These are phyloP conservation scores for Halcyon chelicuti DNA, from an alignment of 2,797 vertebrate species.

Conservation along the genomic window DNA sequence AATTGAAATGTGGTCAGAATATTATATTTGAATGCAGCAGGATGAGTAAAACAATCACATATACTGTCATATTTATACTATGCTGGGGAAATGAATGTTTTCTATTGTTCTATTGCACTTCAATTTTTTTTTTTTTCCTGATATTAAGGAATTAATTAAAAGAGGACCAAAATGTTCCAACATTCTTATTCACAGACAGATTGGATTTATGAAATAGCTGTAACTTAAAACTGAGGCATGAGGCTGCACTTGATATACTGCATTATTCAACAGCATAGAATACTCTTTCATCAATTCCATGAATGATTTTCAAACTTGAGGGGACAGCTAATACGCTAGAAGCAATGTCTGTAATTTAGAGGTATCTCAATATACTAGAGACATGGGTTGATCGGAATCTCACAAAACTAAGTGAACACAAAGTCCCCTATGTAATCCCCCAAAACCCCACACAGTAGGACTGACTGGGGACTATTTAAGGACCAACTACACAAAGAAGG, in stretches of 20 bases:
- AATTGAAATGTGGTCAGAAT: background rate
- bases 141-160: background rate
- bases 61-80: background rate
- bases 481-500: background rate
- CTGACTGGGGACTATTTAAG: background rate
- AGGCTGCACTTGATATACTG: background rate
- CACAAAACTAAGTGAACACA: background rate
- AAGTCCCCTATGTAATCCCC: background rate
- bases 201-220: background rate
- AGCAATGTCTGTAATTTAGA: background rate
- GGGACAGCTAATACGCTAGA: background rate
- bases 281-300: background rate
- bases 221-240: background rate
- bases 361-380: background rate
- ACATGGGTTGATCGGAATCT: background rate
- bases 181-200: background rate
- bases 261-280: background rate
- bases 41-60: background rate
- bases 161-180: background rate
- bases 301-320: background rate
- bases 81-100: background rate
- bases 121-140: background rate
- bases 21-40: background rate
- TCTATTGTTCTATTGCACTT: background rate
- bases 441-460: background rate